Conservation (phyloP, 1,140 invertebrate species). For the Asobara japonica region DNA sequence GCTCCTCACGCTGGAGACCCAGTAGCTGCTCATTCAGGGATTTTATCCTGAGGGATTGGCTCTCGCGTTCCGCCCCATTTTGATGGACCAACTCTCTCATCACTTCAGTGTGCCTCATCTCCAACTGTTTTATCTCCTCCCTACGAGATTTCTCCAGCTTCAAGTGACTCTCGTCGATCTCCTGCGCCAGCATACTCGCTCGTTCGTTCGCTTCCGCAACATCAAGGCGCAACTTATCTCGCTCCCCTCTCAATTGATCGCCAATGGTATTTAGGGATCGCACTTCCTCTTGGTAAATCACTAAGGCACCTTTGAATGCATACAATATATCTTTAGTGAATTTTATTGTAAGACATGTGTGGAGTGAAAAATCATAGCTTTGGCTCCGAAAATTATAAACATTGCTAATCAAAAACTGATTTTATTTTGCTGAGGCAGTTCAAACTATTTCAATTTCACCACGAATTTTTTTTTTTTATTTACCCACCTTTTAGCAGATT, state of each 20-base stretch:
- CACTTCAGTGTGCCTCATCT: constrained; percentile 80
- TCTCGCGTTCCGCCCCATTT: constrained; percentile 76
- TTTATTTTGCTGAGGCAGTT: no score
- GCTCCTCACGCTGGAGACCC: constrained; percentile 68
- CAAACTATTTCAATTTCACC: no score
- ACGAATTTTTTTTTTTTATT: no score
- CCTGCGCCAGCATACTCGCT: constrained; percentile 81
- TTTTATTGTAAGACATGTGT: no score
- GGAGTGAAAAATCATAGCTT: no score
- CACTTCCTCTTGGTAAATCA: constrained; percentile 72
- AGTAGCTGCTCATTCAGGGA: constrained; percentile 70
- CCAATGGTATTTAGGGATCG: constrained; percentile 66
- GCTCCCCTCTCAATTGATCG: constrained; percentile 76
- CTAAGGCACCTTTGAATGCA: constrained; percentile 61
- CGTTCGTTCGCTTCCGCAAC: constrained; percentile 83
- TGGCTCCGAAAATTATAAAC: no score
- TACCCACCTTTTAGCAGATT: constrained; percentile 64
- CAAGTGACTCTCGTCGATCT: constrained; percentile 89
- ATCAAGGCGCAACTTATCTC: constrained; percentile 81
- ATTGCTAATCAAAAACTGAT: no score
- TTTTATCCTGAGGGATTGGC: constrained; percentile 67
- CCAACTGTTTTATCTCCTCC: constrained; percentile 75
- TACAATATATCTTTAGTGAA: no score
- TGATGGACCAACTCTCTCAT: constrained; percentile 76
- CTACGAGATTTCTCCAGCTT: constrained; percentile 79